phyloP scores from a whole-genome alignment of 2,797 vertebrate genomes.

The Tragopan temminckii region DNA sequence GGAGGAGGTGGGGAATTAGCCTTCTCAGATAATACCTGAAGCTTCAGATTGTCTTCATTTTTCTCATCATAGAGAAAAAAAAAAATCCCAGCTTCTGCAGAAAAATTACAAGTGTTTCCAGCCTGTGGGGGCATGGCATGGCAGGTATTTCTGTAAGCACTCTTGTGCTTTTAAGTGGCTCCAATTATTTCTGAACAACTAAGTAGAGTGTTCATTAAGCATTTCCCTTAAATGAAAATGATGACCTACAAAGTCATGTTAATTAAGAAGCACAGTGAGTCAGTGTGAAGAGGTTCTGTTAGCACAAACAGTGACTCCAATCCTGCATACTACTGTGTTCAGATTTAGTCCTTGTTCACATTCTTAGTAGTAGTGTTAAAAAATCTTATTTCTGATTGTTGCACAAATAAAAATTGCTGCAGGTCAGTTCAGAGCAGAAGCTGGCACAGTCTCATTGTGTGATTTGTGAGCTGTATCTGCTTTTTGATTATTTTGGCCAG shows the following conservation, averaged over 20 bases:
- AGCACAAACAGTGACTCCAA: background rate
- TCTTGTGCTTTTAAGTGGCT: constrained; percentile 67
- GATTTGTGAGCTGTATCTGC: background rate
- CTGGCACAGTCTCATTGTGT: constrained; percentile 15
- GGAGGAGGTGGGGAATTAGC: background rate
- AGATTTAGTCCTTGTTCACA: background rate
- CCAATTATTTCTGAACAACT: constrained; percentile 69
- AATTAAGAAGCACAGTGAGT: constrained; percentile 70
- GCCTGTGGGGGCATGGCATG: constrained; percentile 15
- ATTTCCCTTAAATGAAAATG: constrained; percentile 63
- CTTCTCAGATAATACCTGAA: background rate
- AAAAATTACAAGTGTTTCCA: constrained; percentile 35
- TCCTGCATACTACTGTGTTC: background rate
- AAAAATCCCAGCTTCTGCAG: background rate
- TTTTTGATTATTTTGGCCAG: constrained; percentile 8
- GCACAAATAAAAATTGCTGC: constrained; percentile 13
- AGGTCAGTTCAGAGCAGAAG: background rate
- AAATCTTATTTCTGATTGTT: background rate
- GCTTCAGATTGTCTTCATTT: background rate
- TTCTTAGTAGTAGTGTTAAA: background rate
- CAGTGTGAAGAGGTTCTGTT: constrained; percentile 49
- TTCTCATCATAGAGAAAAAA: background rate
- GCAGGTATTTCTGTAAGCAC: constrained; percentile 49
- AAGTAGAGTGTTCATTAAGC: constrained; percentile 63
- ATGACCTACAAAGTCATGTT: constrained; percentile 64